Evolutionary conservation across 2,888 invertebrate species (phyloP).

Genomic region (Cheilosia vulpina): DNA sequence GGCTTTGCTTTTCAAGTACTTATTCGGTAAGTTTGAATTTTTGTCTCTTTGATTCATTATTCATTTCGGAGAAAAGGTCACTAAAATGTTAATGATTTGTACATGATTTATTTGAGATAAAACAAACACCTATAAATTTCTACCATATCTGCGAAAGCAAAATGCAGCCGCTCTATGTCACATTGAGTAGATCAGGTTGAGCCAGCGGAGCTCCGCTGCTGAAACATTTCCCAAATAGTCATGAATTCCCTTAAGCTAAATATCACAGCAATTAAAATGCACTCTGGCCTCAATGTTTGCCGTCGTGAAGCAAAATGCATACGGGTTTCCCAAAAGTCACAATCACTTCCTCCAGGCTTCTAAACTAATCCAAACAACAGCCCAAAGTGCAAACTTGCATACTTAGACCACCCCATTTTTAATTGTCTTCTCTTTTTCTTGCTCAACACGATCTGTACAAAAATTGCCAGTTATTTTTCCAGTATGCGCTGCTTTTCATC

Average conservation of each 20-base stretch:
- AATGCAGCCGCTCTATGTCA: neutral
- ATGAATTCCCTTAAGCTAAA: constrained; percentile 19
- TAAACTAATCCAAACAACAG: constrained; percentile 40
- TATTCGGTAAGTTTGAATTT: no score
- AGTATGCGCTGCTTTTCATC: constrained; percentile 9
- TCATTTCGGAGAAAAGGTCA: no score
- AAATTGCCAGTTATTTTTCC: constrained; percentile 64
- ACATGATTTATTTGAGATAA: neutral
- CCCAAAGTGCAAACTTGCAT: constrained; percentile 39
- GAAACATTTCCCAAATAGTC: constrained; percentile 4
- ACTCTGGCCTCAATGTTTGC: neutral
- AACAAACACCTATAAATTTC: neutral
- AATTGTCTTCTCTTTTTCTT: constrained; percentile 57
- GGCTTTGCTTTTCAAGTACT: no score
- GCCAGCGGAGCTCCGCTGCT: neutral
- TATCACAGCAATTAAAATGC: constrained; percentile 28
- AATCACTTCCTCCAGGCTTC: neutral
- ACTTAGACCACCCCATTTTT: constrained; percentile 57
- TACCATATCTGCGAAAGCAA: neutral
- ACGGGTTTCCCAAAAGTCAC: neutral
- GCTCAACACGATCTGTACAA: constrained; percentile 50
- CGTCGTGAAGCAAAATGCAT: neutral
- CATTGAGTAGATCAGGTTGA: constrained; percentile 1
- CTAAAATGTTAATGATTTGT: neutral
- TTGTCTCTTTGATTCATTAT: no score